Conservation (phyloP, 2,797 vertebrate species). For the Hydrocynus forskahlii region DNA sequence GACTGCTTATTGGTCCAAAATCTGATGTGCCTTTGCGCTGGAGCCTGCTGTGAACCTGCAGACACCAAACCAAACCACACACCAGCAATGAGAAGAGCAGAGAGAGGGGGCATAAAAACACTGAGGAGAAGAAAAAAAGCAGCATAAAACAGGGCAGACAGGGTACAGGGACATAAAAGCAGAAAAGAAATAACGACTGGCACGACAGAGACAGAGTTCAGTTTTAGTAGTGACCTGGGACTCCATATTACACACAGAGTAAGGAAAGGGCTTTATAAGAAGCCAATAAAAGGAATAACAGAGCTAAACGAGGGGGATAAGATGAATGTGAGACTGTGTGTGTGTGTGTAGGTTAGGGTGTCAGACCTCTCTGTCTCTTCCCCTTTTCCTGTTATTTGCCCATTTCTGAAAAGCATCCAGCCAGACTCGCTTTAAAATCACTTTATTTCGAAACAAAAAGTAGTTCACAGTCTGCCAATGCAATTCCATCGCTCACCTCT, state of each 20-base stretch:
- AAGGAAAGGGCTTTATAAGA: not conserved
- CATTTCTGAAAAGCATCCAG: conserved; percentile 39
- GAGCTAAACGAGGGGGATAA: not conserved
- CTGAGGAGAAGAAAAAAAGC: not conserved
- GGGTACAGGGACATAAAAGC: conserved; percentile 9
- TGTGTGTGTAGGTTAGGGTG: not conserved
- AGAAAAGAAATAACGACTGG: conserved; percentile 23
- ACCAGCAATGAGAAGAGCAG: conserved; percentile 9
- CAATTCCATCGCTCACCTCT: conserved; percentile 68
- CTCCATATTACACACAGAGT: not conserved
- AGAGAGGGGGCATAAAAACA: not conserved
- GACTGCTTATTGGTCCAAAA: conserved; percentile 7
- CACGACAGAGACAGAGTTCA: conserved; percentile 5
- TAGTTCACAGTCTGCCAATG: conserved; percentile 74
- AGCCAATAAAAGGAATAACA: conserved; percentile 12
- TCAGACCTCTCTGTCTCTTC: not conserved
- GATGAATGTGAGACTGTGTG: not conserved
- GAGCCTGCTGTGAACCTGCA: conserved; percentile 12
- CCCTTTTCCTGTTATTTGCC: conserved; percentile 2
- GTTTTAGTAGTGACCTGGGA: conserved; percentile 26
- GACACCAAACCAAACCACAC: not conserved
- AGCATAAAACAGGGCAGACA: conserved; percentile 17
- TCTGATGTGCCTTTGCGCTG: conserved; percentile 14
- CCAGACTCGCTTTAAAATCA: conserved; percentile 70
- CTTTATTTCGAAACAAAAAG: conserved; percentile 77